Base-by-base conservation (phyloP, 1,140 invertebrate species). In the Whitmania pigra region DNA sequence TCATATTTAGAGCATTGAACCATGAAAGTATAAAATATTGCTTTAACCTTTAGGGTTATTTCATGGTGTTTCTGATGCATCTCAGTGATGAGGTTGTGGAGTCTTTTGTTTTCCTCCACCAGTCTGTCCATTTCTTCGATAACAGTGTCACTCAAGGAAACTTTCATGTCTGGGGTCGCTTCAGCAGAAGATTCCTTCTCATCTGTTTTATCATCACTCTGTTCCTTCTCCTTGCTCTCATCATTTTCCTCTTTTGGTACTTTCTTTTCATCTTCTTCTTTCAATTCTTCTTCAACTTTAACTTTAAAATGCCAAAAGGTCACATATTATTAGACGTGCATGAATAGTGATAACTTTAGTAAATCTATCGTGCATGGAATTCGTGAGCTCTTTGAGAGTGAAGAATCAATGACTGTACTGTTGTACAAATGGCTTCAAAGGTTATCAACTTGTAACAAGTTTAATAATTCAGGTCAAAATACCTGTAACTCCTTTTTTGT, bases 51-150 rank as follows among this genome's bases (percentile, higher is more conserved):
- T 4, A 96, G 83, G 49, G 90, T 93, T 82, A 93, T 92, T 25
- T 89, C 89, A 77, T 96, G 93, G 80, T 95, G 91, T 76, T 91
- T 90, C 83, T 95, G 92, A 82, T 97, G 94, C 18, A 98, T 85
- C 49, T 89, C 87, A 20, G 94, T 95, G 75, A 94, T 92, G 73
- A 94, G 86, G n/a, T 89, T 89, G 84, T 96, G 90, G 15, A 97
- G 85, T 76, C 90, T 90, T 73, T 89, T 86, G 82, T 95, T 97
- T 84, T 98, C 94, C 36, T 87, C 87, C 81, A 93, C 91, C 69
- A 96, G 86, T 79, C 94, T 90, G 55, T 87, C 72, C 72, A 81
- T 66, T 73, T 82, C 88, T 77, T 91, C 88, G 54, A 88, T 85
- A 25, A 94, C 87, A 0, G 87, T 86, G 79, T 92, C 90, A 73